A percentile compares a stretch with the other conserved stretches of the same genome.
Conservation (phyloP, 1,140 invertebrate genomes). For the Formica selysi region DNA sequence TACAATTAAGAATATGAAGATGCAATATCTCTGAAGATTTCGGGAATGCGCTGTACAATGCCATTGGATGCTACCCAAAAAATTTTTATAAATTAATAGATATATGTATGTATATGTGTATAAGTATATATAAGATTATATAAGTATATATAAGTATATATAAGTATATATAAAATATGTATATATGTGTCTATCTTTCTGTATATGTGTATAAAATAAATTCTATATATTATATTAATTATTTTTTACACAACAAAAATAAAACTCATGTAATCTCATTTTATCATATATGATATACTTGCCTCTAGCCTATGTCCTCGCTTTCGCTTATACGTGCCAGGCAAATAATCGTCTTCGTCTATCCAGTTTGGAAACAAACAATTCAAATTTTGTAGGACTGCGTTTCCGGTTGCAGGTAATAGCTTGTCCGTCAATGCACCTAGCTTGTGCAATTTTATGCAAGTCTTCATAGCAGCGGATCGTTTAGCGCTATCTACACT, state of each 20-base stretch:
- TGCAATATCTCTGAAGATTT: conserved; percentile 73
- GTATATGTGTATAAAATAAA: no score
- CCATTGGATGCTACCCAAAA: conserved; percentile 83
- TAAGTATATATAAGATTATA: conserved; percentile 63
- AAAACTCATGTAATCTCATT: background rate
- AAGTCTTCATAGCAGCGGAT: conserved; percentile 92
- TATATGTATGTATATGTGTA: conserved; percentile 71
- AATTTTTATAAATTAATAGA: conserved; percentile 25
- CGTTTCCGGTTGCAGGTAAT: conserved; percentile 88
- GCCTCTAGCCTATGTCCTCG: conserved; percentile 90
- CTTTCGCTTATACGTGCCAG: conserved; percentile 91
- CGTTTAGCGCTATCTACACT: conserved; percentile 91
- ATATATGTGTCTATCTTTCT: no score
- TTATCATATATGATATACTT: conserved; percentile 40
- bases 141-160: conserved; percentile 78
- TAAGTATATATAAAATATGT: conserved; percentile 64
- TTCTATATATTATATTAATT: no score
- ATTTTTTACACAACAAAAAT: background rate
- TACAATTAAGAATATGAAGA: conserved; percentile 89
- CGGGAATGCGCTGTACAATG: conserved; percentile 85
- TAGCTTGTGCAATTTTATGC: conserved; percentile 89
- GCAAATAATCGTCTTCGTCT: conserved; percentile 80
- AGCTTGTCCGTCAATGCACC: conserved; percentile 94
- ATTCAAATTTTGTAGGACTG: conserved; percentile 75
- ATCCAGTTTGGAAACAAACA: conserved; percentile 87